Evolutionary conservation across 1,140 invertebrate genomes (phyloP).

Genomic region (Dendroctonus ponderosae): DNA sequence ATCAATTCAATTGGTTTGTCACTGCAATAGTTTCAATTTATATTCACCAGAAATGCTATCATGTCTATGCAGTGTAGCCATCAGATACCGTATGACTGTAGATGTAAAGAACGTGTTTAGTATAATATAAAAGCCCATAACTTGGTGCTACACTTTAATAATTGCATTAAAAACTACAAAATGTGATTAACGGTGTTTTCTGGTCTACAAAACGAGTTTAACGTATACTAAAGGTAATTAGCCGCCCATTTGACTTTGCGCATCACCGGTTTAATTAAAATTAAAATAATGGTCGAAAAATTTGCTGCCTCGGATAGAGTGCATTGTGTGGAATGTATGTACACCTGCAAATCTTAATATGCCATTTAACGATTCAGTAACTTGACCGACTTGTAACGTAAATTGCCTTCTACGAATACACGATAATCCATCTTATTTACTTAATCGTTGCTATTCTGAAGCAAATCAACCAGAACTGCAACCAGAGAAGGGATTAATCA

Average conservation of each 20-base stretch:
- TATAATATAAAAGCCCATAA: too few relatives aligned
- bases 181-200: conserved; percentile 2
- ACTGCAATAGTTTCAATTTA: too few relatives aligned
- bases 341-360: conserved; percentile 8
- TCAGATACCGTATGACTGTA: too few relatives aligned
- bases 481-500: too few relatives aligned
- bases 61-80: too few relatives aligned
- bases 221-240: not conserved
- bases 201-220: not conserved
- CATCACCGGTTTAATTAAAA: conserved; percentile 1
- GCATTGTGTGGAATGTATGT: not conserved
- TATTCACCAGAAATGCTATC: too few relatives aligned
- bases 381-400: conserved; percentile 1
- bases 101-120: too few relatives aligned
- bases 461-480: too few relatives aligned
- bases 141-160: not conserved
- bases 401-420: not conserved
- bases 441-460: not conserved
- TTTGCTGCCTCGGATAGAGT: not conserved
- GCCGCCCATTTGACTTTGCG: not conserved
- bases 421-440: conserved; percentile 1
- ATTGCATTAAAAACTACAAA: conserved; percentile 2
- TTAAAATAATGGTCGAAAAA: not conserved
- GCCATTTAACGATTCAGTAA: conserved; percentile 8
- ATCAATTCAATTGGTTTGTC: too few relatives aligned